phyloP scores from a whole-genome alignment of 1,140 invertebrate species.

The Penaeus japonicus region DNA sequence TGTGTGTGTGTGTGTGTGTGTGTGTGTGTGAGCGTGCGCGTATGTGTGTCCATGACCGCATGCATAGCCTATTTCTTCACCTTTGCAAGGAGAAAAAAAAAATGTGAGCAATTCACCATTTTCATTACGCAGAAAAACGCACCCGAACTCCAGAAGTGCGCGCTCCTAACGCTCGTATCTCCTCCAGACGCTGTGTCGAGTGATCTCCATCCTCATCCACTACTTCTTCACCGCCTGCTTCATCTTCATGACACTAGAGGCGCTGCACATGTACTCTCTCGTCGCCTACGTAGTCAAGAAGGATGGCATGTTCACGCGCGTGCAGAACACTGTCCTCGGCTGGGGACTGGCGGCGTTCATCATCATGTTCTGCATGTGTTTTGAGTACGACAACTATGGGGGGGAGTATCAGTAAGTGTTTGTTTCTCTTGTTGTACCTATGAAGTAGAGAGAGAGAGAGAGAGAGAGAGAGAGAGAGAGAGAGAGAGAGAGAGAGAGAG shows the following conservation, averaged over 20 bases:
- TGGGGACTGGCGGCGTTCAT: conserved; percentile 61
- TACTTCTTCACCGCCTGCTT: conserved; percentile 64
- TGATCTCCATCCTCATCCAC: conserved; percentile 61
- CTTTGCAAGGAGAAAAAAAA: too few relatives aligned
- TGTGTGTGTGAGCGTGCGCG: too few relatives aligned
- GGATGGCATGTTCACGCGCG: conserved; percentile 60
- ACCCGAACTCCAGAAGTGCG: background rate
- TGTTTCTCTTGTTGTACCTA: background rate
- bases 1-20: too few relatives aligned
- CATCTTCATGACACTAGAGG: conserved; percentile 62
- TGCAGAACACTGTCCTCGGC: conserved; percentile 62
- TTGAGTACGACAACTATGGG: conserved; percentile 62
- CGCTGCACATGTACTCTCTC: conserved; percentile 62
- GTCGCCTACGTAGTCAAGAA: conserved; percentile 63
- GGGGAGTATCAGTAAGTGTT: conserved; percentile 61
- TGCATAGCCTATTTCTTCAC: too few relatives aligned
- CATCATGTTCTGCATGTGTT: conserved; percentile 60
- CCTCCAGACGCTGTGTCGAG: conserved; percentile 59
- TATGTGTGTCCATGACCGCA: too few relatives aligned
- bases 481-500: too few relatives aligned
- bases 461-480: too few relatives aligned
- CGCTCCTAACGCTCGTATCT: background rate
- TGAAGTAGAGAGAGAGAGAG: background rate
- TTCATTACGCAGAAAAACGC: too few relatives aligned
- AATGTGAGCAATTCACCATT: too few relatives aligned